phyloP scores from a whole-genome alignment of 2,888 invertebrate genomes.

The Lithophane socia region DNA sequence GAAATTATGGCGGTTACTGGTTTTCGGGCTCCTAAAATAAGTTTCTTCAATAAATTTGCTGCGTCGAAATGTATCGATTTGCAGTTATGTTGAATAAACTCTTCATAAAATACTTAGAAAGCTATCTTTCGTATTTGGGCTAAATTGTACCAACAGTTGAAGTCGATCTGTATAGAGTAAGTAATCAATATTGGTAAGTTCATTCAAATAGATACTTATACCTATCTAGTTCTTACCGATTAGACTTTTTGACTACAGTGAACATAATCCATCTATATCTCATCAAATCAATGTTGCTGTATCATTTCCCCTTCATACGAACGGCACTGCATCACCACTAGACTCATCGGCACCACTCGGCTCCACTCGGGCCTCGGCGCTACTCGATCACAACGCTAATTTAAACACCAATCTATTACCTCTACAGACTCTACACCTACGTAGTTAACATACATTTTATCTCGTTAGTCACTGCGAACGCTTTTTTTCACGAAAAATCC shows the following conservation, averaged over 20 bases:
- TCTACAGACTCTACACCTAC: constrained; percentile 43
- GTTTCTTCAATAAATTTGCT: constrained; percentile 5
- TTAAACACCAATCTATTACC: constrained; percentile 55
- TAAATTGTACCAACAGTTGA: not conserved
- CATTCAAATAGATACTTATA: not conserved
- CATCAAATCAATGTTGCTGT: constrained; percentile 22
- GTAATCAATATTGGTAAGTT: not conserved
- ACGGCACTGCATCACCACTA: constrained; percentile 38
- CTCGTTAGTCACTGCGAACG: constrained; percentile 27
- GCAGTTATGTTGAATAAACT: not conserved
- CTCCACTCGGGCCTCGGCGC: constrained; percentile 5
- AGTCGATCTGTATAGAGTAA: not conserved
- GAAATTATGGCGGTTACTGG: constrained; percentile 45
- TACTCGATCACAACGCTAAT: constrained; percentile 55
- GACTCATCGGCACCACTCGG: constrained; percentile 48
- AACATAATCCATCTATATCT: constrained; percentile 7
- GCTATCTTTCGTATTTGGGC: not conserved
- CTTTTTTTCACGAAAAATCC: constrained; percentile 37
- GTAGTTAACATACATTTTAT: constrained; percentile 48
- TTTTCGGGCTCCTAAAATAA: constrained; percentile 28
- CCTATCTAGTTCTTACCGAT: not conserved
- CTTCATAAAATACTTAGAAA: not conserved
- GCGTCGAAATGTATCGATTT: constrained; percentile 18
- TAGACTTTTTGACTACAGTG: not conserved
- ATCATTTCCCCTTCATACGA: constrained; percentile 34